A percentile compares a stretch with the other conserved stretches of the same genome.
These are phyloP conservation scores for Limnephilus auricula DNA, from an alignment of 2,888 invertebrate genomes.

Conservation along the genomic window DNA sequence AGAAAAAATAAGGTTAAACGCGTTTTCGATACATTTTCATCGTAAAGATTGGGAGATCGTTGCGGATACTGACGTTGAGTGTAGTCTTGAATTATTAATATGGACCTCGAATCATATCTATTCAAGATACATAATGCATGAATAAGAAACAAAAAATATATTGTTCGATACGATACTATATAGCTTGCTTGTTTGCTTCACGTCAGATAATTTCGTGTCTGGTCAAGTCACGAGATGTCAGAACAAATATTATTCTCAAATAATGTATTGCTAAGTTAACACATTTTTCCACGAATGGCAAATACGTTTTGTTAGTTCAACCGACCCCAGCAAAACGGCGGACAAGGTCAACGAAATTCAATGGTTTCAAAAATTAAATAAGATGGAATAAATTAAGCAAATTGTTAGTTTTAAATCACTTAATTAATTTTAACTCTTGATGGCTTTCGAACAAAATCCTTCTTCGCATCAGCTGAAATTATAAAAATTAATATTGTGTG, in stretches of 20 bases:
- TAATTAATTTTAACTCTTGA: too few species aligned
- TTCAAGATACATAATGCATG: not conserved
- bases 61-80: not conserved
- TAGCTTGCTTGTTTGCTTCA: not conserved
- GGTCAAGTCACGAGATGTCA: not conserved
- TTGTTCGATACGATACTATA: not conserved
- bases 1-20: not conserved
- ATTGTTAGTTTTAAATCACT: too few species aligned
- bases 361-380: not conserved
- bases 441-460: too few species aligned
- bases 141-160: not conserved
- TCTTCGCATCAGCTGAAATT: too few species aligned
- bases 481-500: too few species aligned
- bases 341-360: not conserved
- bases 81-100: not conserved
- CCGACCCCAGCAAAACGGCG: not conserved
- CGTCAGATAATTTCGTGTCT: not conserved
- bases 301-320: not conserved
- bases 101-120: not conserved
- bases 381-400: too few species aligned
- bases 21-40: not conserved
- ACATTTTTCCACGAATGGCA: not conserved
- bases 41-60: not conserved
- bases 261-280: not conserved
- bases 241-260: not conserved